These are phyloP conservation scores for Lissonota sp. DNA, from an alignment of 2,888 invertebrate genomes.

Conservation along the genomic window DNA sequence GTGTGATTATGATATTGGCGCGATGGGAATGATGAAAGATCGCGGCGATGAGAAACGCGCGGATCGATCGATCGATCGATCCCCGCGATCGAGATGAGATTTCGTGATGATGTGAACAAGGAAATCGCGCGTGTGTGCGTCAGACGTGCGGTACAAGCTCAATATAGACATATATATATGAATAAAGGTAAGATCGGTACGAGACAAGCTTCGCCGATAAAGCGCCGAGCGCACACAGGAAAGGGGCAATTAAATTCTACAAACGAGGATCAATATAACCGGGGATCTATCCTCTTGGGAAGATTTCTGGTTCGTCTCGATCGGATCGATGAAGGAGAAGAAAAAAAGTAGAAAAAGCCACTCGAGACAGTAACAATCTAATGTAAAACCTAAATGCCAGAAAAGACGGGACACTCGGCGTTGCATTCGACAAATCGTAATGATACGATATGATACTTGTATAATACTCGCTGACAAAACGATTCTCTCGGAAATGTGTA, in stretches of 20 bases:
- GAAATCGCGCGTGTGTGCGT: constrained; percentile 46
- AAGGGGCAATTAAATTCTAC: constrained; percentile 66
- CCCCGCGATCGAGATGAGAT: constrained; percentile 42
- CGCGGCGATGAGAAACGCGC: constrained; percentile 21
- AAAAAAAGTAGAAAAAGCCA: background rate
- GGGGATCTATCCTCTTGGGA: constrained; percentile 54
- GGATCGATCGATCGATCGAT: constrained; percentile 58
- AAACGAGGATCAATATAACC: constrained; percentile 60
- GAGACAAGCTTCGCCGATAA: constrained; percentile 3
- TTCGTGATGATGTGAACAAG: constrained; percentile 57
- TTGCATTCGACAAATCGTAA: no score
- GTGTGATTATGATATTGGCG: background rate
- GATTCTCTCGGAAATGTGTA: constrained; percentile 49
- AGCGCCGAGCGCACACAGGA: constrained; percentile 33
- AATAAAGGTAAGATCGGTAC: constrained; percentile 19
- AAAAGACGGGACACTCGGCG: background rate
- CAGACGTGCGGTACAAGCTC: background rate
- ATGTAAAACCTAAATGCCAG: background rate
- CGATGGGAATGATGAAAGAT: constrained; percentile 15
- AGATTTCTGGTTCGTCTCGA: constrained; percentile 46
- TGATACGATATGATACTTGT: no score
- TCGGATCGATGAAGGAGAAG: background rate
- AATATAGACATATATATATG: constrained; percentile 5
- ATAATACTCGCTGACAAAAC: no score
- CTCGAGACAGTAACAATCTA: constrained; percentile 6